These are phyloP conservation scores for Pantherophis alleghaniensis DNA, from an alignment of 2,797 vertebrate species.

Conservation along the genomic window DNA sequence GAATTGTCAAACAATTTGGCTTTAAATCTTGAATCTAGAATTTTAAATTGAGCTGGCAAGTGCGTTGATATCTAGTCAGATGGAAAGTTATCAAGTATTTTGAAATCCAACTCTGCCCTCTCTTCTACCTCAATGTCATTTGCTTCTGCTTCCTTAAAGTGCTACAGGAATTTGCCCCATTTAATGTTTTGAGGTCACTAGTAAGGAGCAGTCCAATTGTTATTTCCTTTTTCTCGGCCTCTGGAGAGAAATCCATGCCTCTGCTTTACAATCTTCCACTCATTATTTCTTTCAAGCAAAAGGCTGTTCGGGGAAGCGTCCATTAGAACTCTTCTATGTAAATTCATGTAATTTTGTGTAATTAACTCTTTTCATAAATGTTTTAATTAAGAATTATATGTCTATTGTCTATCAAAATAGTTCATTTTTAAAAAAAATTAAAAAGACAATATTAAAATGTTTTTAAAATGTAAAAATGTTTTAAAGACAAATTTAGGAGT, in stretches of 20 bases:
- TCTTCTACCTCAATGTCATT: background rate
- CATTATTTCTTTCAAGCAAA: conserved; percentile 11
- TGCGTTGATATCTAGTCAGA: background rate
- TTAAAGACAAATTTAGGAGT: background rate
- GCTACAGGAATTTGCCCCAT: conserved; percentile 45
- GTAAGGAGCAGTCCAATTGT: conserved; percentile 38
- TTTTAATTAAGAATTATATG: background rate
- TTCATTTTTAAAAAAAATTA: background rate
- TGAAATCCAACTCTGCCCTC: conserved; percentile 35
- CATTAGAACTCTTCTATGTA: background rate
- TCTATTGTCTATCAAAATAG: background rate
- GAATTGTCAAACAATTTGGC: background rate
- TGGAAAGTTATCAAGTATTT: conserved; percentile 34
- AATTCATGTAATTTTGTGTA: background rate
- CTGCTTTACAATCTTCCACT: conserved; percentile 9
- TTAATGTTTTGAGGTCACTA: conserved; percentile 34
- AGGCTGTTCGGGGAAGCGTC: background rate
- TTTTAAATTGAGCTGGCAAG: background rate
- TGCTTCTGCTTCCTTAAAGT: conserved; percentile 41
- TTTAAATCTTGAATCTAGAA: conserved; percentile 25
- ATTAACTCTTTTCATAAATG: background rate
- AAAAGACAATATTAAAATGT: background rate
- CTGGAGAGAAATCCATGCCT: conserved; percentile 6
- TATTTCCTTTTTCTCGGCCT: conserved; percentile 33
- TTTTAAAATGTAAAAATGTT: background rate